These are phyloP conservation scores for Daphoenositta chrysoptera DNA, from an alignment of 2,113 vertebrate species.

Conservation along the genomic window DNA sequence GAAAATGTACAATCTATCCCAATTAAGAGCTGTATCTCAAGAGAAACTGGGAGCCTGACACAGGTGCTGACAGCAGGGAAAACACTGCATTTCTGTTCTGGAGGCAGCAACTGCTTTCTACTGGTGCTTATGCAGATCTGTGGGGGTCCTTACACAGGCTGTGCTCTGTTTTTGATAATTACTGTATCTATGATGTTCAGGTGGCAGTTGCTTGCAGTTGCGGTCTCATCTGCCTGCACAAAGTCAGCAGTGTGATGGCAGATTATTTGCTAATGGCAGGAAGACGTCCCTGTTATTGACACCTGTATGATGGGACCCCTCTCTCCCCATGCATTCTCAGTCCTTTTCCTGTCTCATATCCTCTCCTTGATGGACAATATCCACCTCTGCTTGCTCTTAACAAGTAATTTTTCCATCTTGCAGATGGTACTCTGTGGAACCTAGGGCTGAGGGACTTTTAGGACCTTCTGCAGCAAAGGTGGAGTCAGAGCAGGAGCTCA, in stretches of 20 bases:
- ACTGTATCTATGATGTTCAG: background rate
- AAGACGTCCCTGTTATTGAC: background rate
- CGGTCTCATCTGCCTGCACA: background rate
- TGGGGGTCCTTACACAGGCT: background rate
- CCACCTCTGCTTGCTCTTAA: background rate
- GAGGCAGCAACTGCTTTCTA: slow-evolving; percentile 12
- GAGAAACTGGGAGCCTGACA: slow-evolving; percentile 35
- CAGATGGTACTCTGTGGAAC: background rate
- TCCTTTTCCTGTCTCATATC: background rate
- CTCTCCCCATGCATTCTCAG: background rate
- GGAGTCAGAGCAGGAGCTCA: background rate
- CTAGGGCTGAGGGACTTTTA: background rate
- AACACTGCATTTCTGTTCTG: slow-evolving; percentile 19
- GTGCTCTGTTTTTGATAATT: background rate
- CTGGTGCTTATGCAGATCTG: background rate
- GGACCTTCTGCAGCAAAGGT: background rate
- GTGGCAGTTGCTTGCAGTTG: background rate
- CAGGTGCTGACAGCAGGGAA: slow-evolving; percentile 59
- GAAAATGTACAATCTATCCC: slow-evolving; percentile 60
- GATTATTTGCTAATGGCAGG: background rate
- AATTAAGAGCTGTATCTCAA: slow-evolving; percentile 65
- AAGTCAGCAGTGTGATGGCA: background rate
- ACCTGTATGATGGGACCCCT: background rate
- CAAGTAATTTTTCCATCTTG: background rate
- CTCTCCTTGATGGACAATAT: background rate